A percentile compares a stretch with the other conserved stretches of the same genome.
Evolutionary conservation across 2,797 vertebrate genomes (phyloP).

Genomic region (Borostomias antarcticus): DNA sequence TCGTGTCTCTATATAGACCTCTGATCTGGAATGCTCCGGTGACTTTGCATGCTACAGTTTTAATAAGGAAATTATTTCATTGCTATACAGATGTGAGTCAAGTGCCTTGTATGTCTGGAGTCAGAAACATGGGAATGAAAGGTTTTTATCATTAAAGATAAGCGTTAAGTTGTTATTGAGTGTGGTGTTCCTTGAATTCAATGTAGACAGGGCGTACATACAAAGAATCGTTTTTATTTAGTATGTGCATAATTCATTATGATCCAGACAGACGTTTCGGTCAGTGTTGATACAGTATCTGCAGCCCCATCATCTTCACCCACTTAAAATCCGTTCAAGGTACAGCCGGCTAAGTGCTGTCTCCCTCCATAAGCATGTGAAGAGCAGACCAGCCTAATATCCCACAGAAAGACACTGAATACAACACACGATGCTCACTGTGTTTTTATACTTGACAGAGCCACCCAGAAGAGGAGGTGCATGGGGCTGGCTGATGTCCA

Average conservation of each 20-base stretch:
- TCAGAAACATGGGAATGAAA: conserved; percentile 1
- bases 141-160: conserved; percentile 24
- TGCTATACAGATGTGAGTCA: conserved; percentile 10
- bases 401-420: no score
- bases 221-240: conserved; percentile 42
- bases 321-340: no score
- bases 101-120: conserved; percentile 17
- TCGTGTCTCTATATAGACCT: neutral
- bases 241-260: conserved; percentile 51
- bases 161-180: neutral
- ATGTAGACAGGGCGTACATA: conserved; percentile 30
- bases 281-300: neutral
- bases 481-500: neutral
- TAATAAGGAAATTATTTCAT: neutral
- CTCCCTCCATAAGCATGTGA: no score
- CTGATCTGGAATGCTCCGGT: neutral
- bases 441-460: no score
- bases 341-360: no score
- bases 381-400: no score
- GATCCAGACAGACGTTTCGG: neutral
- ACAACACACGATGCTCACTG: no score
- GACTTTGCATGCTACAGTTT: conserved; percentile 1
- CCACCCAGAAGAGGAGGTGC: no score
- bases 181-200: conserved; percentile 3
- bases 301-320: neutral